phyloP scores from a whole-genome alignment of 2,888 invertebrate species.

The Dynastes grantii region DNA sequence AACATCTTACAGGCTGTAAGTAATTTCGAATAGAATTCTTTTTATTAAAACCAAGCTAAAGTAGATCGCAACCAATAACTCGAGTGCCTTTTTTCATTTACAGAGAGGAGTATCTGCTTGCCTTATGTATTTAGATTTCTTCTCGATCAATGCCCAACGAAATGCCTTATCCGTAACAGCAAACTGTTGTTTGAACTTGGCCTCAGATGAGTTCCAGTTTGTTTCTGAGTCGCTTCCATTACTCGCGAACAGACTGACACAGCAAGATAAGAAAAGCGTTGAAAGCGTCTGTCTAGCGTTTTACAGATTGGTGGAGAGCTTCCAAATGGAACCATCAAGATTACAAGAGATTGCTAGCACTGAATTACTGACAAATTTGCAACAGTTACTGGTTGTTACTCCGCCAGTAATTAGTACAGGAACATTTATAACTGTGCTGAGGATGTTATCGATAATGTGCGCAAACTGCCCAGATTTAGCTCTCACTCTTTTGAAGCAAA shows the following conservation, averaged over 20 bases:
- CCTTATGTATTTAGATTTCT: slow-evolving; percentile 97
- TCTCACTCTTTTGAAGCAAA: slow-evolving; percentile 91
- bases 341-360: slow-evolving; percentile 95
- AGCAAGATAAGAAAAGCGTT: slow-evolving; percentile 97
- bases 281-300: slow-evolving; percentile 98
- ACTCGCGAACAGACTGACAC: slow-evolving; percentile 84
- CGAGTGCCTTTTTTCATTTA: slow-evolving; percentile 57
- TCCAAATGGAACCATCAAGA: slow-evolving; percentile 91
- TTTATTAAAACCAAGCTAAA: no score
- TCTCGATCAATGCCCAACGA: slow-evolving; percentile 97
- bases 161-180: slow-evolving; percentile 97
- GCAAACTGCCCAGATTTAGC: slow-evolving; percentile 95
- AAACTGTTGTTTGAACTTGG: slow-evolving; percentile 97
- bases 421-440: slow-evolving; percentile 96
- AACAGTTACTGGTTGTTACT: slow-evolving; percentile 93
- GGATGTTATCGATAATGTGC: slow-evolving; percentile 97
- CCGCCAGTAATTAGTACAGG: slow-evolving; percentile 96
- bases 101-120: slow-evolving; percentile 97
- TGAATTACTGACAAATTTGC: slow-evolving; percentile 92
- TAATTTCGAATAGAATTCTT: slow-evolving; percentile 45
- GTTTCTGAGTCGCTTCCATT: slow-evolving; percentile 91
- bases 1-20: slow-evolving; percentile 93
- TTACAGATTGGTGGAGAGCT: slow-evolving; percentile 96
- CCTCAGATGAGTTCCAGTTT: slow-evolving; percentile 94
- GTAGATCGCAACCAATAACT: slow-evolving; percentile 3